phyloP scores from a whole-genome alignment of 2,888 invertebrate genomes.

The Phania funesta region DNA sequence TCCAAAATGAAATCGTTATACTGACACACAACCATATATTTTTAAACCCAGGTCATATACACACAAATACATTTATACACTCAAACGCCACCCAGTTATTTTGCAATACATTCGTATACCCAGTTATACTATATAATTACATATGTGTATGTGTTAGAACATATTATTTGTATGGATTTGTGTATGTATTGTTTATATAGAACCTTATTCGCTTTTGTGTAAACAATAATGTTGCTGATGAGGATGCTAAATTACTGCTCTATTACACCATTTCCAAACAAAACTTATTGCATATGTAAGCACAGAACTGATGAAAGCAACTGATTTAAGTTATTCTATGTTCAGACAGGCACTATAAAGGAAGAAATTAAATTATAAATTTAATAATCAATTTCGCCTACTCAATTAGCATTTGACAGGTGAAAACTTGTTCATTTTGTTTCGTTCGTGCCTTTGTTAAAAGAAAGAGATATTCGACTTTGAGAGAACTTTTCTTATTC shows the following conservation, averaged over 20 bases:
- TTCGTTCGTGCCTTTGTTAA: too few relatives aligned
- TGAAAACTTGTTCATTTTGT: too few relatives aligned
- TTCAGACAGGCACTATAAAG: too few relatives aligned
- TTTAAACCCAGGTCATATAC: constrained; percentile 50
- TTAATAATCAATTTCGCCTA: too few relatives aligned
- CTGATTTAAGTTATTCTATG: too few relatives aligned
- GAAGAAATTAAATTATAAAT: too few relatives aligned
- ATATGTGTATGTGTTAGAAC: background rate
- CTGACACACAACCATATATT: constrained; percentile 36
- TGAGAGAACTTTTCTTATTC: too few relatives aligned
- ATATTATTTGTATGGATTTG: background rate
- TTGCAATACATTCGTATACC: background rate
- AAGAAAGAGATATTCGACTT: too few relatives aligned
- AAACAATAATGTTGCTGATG: constrained; percentile 37
- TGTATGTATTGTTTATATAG: background rate
- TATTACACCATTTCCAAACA: constrained; percentile 26
- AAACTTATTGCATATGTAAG: background rate
- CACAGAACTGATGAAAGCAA: too few relatives aligned
- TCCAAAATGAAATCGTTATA: constrained; percentile 26
- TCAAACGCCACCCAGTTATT: background rate
- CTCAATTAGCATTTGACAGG: too few relatives aligned
- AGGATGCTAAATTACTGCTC: constrained; percentile 37
- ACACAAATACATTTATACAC: background rate
- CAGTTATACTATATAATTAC: background rate
- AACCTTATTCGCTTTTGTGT: constrained; percentile 30